These are phyloP conservation scores for Tragelaphus imberbis DNA, from an alignment of 2,113 vertebrate genomes.

Conservation along the genomic window DNA sequence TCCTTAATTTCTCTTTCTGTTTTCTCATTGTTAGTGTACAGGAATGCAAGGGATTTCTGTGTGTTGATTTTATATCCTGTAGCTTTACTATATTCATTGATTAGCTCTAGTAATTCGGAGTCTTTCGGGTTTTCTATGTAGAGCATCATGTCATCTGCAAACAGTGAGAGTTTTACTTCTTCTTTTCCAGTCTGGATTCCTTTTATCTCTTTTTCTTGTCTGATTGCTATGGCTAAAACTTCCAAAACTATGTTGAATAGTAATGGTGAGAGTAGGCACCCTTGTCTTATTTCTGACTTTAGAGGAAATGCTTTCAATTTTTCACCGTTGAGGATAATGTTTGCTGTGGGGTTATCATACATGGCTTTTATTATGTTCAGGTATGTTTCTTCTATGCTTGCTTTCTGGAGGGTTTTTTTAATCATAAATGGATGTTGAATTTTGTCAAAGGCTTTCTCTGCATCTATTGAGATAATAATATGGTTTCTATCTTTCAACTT, in stretches of 20 bases:
- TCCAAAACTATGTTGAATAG: not conserved
- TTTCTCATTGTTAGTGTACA: too few relatives aligned
- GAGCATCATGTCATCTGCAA: too few relatives aligned
- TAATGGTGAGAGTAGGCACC: not conserved
- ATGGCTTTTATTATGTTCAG: not conserved
- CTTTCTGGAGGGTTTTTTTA: not conserved
- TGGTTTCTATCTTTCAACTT: not conserved
- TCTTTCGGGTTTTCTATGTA: too few relatives aligned
- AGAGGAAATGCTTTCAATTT: not conserved
- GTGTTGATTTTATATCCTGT: too few relatives aligned
- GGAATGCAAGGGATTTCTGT: too few relatives aligned
- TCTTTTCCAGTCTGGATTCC: not conserved
- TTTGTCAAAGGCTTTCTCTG: not conserved
- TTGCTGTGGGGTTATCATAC: not conserved
- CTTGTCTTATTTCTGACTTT: not conserved
- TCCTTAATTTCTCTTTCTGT: too few relatives aligned
- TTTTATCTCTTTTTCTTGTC: too few relatives aligned
- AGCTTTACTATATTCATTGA: too few relatives aligned
- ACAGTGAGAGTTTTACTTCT: too few relatives aligned
- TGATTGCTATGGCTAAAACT: not conserved
- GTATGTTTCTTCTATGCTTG: not conserved
- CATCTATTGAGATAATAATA: not conserved
- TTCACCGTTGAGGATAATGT: not conserved
- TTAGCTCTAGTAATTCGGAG: too few relatives aligned
- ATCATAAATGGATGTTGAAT: not conserved